A percentile compares a stretch with the other conserved stretches of the same genome.
Conservation (phyloP, 2,888 invertebrate genomes). For the Aleiodes leptofemur region DNA sequence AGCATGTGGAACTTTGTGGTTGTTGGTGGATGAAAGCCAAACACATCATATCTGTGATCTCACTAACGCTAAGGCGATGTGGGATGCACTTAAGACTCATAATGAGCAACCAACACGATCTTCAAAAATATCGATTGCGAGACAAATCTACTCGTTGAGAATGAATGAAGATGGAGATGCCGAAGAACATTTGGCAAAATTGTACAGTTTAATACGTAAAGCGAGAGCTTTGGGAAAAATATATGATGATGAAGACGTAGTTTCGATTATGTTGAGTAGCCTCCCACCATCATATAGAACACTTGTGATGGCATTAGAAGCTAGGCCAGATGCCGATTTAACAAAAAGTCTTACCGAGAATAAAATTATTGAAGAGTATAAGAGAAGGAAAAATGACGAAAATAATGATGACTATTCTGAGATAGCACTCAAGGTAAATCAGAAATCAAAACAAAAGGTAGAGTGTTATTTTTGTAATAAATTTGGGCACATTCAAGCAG, state of each 20-base stretch:
- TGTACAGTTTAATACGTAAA: constrained; percentile 53
- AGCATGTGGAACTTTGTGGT: constrained; percentile 45
- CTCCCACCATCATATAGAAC: constrained; percentile 58
- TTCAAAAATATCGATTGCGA: constrained; percentile 48
- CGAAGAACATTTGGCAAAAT: constrained; percentile 54
- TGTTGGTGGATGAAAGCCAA: constrained; percentile 50
- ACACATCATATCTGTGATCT: constrained; percentile 47
- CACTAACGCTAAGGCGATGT: constrained; percentile 49
- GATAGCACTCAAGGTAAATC: constrained; percentile 39
- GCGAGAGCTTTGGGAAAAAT: constrained; percentile 53
- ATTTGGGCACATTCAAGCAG: constrained; percentile 48
- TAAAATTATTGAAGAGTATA: constrained; percentile 58
- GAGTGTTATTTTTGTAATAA: constrained; percentile 51
- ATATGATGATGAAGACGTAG: constrained; percentile 52
- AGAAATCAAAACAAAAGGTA: constrained; percentile 12
- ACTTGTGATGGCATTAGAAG: constrained; percentile 57
- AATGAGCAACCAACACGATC: constrained; percentile 53
- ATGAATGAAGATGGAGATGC: constrained; percentile 50
- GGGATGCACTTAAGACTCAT: constrained; percentile 49
- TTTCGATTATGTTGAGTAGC: constrained; percentile 57
- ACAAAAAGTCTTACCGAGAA: constrained; percentile 53
- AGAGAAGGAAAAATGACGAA: constrained; percentile 45
- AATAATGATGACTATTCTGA: constrained; percentile 33
- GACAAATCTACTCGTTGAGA: constrained; percentile 47
- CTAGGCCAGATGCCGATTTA: constrained; percentile 53